Percentiles rank a stretch among this genome's conserved stretches.
Conservation (phyloP, 2,113 vertebrate species). For the Gymnobelideus leadbeateri region DNA sequence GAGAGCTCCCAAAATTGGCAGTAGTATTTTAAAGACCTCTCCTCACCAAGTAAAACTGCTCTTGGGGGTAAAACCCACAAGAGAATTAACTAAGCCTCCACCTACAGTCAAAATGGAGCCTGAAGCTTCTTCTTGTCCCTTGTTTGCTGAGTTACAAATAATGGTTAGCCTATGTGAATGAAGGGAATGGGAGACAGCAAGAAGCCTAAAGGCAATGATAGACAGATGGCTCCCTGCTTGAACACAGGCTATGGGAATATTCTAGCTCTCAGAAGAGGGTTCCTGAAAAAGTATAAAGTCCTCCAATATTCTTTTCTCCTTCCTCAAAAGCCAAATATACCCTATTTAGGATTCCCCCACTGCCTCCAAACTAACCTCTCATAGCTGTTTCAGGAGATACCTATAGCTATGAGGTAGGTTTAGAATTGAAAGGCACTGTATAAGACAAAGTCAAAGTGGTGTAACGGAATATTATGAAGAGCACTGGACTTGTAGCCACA, state of each 20-base stretch:
- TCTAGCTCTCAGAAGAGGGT: neutral
- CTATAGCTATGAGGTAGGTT: neutral
- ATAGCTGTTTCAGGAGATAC: neutral
- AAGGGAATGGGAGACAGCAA: neutral
- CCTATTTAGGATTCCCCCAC: neutral
- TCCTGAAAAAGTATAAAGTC: neutral
- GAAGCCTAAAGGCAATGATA: neutral
- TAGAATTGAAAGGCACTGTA: neutral
- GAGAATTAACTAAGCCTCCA: neutral
- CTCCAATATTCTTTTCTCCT: neutral
- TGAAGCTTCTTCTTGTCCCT: neutral
- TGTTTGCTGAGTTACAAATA: neutral
- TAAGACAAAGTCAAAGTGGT: neutral
- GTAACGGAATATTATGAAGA: neutral
- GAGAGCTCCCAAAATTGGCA: neutral
- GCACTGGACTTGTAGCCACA: neutral
- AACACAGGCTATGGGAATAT: neutral
- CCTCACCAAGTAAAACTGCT: neutral
- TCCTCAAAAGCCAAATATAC: neutral
- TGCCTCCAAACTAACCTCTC: neutral
- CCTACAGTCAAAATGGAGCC: neutral
- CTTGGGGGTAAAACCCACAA: neutral
- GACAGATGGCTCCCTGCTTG: neutral
- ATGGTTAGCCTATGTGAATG: neutral
- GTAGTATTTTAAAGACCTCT: neutral